Evolutionary conservation across 2,888 invertebrate genomes (phyloP), one percentile per base, ranked within the genome.

Genomic region (Cataglyphis albicans): DNA sequence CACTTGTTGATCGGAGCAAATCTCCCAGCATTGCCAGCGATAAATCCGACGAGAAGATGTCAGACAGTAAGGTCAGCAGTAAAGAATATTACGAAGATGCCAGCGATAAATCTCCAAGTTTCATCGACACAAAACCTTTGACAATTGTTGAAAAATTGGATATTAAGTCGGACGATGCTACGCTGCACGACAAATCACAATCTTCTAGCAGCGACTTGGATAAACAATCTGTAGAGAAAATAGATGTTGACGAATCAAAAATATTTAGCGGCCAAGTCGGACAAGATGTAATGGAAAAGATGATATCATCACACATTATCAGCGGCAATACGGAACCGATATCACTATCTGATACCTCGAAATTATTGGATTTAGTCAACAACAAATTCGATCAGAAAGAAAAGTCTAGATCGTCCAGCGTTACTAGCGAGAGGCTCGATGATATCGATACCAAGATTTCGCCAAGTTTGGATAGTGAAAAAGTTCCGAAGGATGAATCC

Each of bases 11-110:
- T 41, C 57, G 32, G 48, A 84, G 80, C 35, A 82, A 74, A 59
- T 86, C 83, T 21, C 76, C 86, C 1, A 85, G 82, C n/a, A 48
- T 74, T 85, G 67, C 80, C 48, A 72, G 87, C 61, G 82, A 84
- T 59, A 83, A 81, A 38, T 32, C 72, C 4, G 84, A 85, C 29
- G 84, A 65, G 4, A 82, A 85, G 21, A 29, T 38, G 1, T 55
- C 48, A 18, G 52, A 52, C 52, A 85, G 83, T 10, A 86, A 76
- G 59, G 32, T 67, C 15, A 32, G 65, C 29, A 38, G n/a, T 10
- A 78, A 70, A 12, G 86, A 84, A 38, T 21, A 74, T 5, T 81
- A 74, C 12, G 81, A 85, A 63, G 72, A 81, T 35, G 81, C 80
- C 4, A 73, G 68, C 32, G 86, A 86, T 38, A 87, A 81, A 15